Base-by-base conservation (phyloP, 2,113 vertebrate species). In the Takifugu flavidus region DNA sequence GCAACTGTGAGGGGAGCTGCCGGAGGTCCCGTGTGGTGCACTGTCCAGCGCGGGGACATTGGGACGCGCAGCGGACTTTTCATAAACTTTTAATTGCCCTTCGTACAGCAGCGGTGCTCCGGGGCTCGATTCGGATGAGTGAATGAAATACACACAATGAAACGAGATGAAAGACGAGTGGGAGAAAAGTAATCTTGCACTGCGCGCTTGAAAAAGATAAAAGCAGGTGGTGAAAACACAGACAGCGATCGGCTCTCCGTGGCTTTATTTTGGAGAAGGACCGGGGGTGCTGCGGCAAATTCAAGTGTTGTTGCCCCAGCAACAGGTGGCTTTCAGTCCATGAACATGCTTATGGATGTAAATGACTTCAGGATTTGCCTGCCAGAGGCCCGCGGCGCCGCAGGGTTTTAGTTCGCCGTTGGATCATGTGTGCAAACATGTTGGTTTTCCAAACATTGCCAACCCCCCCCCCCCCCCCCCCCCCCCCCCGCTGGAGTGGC, bases 381-480 rank as follows among this genome's bases (percentile, higher is more conserved):
- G 47, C 3, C 47, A 49, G 47, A 25, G 14, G 15, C 8, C 47
- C 7, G 8, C 25, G 31, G 42, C 26, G 43, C 56, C 2, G 1
- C 29, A 13, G 49, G 20, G 5, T 31, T 39, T 59, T 42, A 5
- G 53, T 49, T 39, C 51, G 65, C 27, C 52, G 55, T 20, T 67
- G 49, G 67, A 53, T 34, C 5, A 0, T 49, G 51, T 72, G 42
- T 6, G 44, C 13, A 67, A 45, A 61, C 13, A 26, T 27, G 46
- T 65, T 70, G 67, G 3, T 43, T 49, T 71, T 43, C 8, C 25
- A 14, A 62, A 51, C 49, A 61, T 58, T 62, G 39, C 62, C 63
- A 70, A 25, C 55, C 13, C 34, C 14, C 4, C 14, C 43, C 43
- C 12, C 12, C 57, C 13, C 47, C 1, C 5, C 53, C 50, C 28